phyloP scores from a whole-genome alignment of 2,113 vertebrate species.

The Microcebus jonahi region DNA sequence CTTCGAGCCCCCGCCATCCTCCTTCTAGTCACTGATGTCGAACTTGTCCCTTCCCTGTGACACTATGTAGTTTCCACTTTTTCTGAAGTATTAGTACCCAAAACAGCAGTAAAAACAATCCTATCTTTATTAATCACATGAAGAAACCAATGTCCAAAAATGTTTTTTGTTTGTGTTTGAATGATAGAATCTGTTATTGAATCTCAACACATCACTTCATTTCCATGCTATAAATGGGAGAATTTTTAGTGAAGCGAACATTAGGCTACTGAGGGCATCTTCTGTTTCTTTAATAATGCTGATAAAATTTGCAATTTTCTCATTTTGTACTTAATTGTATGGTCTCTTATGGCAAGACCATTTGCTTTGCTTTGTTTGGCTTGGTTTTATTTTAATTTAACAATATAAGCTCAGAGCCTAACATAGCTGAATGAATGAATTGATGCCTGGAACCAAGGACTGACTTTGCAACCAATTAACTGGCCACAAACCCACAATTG shows the following conservation, averaged over 20 bases:
- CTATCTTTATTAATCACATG: not conserved
- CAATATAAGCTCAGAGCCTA: not conserved
- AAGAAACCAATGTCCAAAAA: not conserved
- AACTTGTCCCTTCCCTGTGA: not conserved
- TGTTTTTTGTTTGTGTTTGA: not conserved
- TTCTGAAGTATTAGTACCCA: too few relatives aligned
- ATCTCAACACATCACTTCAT: not conserved
- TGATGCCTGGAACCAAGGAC: not conserved
- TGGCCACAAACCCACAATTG: not conserved
- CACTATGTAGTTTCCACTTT: accelerated
- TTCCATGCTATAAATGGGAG: not conserved
- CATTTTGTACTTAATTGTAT: not conserved
- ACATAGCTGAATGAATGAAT: not conserved
- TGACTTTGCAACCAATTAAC: not conserved
- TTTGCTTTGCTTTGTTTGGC: not conserved
- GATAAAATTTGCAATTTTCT: not conserved
- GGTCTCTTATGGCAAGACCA: not conserved
- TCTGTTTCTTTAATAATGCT: not conserved
- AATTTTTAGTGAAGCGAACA: not conserved
- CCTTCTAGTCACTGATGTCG: accelerated
- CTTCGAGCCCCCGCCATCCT: accelerated
- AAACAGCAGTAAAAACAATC: not conserved
- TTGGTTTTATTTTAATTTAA: not conserved
- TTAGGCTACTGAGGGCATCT: not conserved
- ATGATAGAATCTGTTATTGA: not conserved